These are phyloP conservation scores for Ceratotherium simum DNA, from an alignment of 2,113 vertebrate species.

Conservation along the genomic window DNA sequence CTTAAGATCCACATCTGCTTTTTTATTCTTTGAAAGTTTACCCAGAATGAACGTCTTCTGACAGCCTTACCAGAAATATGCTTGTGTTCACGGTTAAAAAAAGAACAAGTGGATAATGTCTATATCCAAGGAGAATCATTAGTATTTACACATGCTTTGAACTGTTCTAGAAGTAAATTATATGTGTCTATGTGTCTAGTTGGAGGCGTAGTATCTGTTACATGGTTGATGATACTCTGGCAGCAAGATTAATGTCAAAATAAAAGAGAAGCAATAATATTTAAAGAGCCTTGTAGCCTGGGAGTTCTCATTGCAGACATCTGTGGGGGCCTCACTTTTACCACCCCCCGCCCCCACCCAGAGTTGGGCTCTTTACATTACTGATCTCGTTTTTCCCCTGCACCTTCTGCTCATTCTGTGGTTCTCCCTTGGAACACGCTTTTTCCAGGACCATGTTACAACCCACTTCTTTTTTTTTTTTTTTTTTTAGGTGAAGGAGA, in stretches of 20 bases:
- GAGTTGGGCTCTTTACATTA: accelerated
- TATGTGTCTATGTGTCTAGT: background rate
- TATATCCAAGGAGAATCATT: background rate
- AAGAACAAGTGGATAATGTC: background rate
- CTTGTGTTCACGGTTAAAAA: background rate
- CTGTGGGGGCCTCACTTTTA: accelerated
- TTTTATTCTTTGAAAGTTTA: background rate
- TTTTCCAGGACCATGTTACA: background rate
- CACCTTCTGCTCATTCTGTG: background rate
- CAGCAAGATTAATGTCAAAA: background rate
- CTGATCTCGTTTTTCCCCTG: accelerated
- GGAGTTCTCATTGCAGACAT: accelerated
- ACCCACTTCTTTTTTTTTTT: background rate
- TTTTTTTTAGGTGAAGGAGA: no score
- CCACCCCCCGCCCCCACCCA: background rate
- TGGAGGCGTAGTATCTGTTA: background rate
- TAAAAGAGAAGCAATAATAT: no score
- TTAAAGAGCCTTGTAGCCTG: background rate
- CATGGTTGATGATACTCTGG: background rate
- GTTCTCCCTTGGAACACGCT: background rate
- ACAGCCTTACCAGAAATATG: background rate
- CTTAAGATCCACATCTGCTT: background rate
- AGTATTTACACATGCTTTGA: background rate
- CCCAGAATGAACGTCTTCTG: background rate
- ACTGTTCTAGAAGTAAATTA: background rate